Evolutionary conservation across 2,888 invertebrate species (phyloP).

Genomic region (Blastobasis adustella): DNA sequence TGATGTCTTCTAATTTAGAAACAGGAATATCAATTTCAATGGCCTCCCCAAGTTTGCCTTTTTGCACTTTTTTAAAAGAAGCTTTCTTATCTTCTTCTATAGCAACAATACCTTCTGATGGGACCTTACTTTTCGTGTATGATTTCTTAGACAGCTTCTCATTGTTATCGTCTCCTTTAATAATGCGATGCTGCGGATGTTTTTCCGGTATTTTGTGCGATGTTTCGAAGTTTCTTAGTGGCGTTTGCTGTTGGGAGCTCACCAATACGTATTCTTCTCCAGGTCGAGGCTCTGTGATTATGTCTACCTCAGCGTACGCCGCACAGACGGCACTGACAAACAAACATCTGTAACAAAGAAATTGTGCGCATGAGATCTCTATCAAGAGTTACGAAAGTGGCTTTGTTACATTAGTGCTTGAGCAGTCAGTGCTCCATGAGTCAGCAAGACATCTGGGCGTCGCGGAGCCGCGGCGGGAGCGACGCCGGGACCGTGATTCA

Average conservation of each 20-base stretch:
- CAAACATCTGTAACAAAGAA: slow-evolving; percentile 69
- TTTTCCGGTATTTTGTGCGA: slow-evolving; percentile 81
- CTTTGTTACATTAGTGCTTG: slow-evolving; percentile 25
- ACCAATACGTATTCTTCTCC: slow-evolving; percentile 81
- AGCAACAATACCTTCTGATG: slow-evolving; percentile 59
- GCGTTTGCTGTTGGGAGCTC: slow-evolving; percentile 69
- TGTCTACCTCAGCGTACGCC: slow-evolving; percentile 69
- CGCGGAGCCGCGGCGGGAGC: slow-evolving; percentile 30
- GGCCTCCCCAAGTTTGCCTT: slow-evolving; percentile 51
- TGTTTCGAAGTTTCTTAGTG: slow-evolving; percentile 77
- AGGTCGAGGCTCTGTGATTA: slow-evolving; percentile 77
- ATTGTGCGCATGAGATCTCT: slow-evolving; percentile 19
- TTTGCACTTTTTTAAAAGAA: slow-evolving; percentile 47
- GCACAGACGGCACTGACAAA: slow-evolving; percentile 58
- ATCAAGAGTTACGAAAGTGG: slow-evolving; percentile 36
- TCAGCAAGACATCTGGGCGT: slow-evolving; percentile 51
- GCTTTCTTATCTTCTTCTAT: slow-evolving; percentile 66
- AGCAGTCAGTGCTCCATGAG: slow-evolving; percentile 48
- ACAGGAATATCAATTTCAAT: slow-evolving; percentile 66
- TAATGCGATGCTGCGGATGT: slow-evolving; percentile 48
- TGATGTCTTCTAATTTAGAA: slow-evolving; percentile 65
- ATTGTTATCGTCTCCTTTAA: slow-evolving; percentile 54
- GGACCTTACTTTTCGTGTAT: slow-evolving; percentile 50
- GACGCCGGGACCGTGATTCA: slow-evolving; percentile 46
- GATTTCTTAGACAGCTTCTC: slow-evolving; percentile 62